Evolutionary conservation across 2,797 vertebrate genomes (phyloP), one percentile per base, ranked within the genome.

Genomic region (Gymnoscopelus braueri): DNA sequence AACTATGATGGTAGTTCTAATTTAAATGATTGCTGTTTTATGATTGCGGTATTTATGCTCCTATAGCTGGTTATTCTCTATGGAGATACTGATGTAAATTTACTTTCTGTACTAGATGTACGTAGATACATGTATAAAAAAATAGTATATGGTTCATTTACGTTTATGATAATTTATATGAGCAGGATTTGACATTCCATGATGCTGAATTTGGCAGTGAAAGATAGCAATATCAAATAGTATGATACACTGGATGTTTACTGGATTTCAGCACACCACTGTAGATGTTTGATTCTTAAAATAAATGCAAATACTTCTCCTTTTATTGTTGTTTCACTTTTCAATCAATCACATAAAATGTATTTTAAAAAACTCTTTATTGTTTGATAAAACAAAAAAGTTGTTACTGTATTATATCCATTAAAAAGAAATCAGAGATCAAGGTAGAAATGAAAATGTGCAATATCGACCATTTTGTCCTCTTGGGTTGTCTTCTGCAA

Each of bases 211-310:
- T 24, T 75, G 71, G 11, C 65, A 44, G 39, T 65, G 65, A 69
- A 35, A 54, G 67, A 75, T 67, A 53, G 75, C 70, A 2, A 71
- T 80, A 83, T 76, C 54, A 84, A 83, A 78, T 23, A 61, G 59
- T 78, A 71, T 76, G 60, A 76, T 58, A 84, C 83, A 87, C 86
- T 90, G 87, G 80, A 85, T 72, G 59, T 87, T 84, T 77, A 67
- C 78, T 77, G 68, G 47, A 75, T 73, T 53, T 83, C 68, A 80
- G 76, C 77, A 81, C 73, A 82, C 82, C 81, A 71, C 81, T 93
- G 88, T 90, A 91, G 79, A 92, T 89, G 75, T 89, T 88, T 87
- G 86, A 87, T 68, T 69, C 65, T 49, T 87, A 69, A 88, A 92
- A 92, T 91, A 90, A 92, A 93, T 80, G 70, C 75, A 73, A 39